Percentiles rank a stretch among this genome's conserved stretches.
Evolutionary conservation across 2,888 invertebrate genomes (phyloP).

Genomic region (Polyommatus icarus): DNA sequence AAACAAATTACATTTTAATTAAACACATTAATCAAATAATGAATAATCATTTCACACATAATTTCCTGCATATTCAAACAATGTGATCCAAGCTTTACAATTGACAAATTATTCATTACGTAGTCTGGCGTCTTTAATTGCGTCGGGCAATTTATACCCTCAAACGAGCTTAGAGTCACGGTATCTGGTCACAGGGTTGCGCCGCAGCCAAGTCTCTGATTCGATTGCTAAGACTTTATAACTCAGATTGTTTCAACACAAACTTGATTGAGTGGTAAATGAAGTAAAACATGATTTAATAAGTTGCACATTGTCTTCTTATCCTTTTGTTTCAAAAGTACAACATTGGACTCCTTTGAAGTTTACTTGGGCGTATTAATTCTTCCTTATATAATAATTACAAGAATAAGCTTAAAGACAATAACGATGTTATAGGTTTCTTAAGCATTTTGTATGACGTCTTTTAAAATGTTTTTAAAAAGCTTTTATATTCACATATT

Average conservation of each 20-base stretch:
- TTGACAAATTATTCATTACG: conserved; percentile 14
- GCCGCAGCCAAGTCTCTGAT: not conserved
- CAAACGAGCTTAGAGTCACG: conserved; percentile 25
- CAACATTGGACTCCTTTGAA: too few species aligned
- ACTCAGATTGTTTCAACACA: not conserved
- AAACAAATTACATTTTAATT: not conserved
- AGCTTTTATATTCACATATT: too few species aligned
- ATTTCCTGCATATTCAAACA: not conserved
- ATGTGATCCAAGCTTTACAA: not conserved
- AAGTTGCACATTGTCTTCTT: too few species aligned
- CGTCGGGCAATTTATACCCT: conserved; percentile 27
- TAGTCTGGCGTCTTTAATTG: conserved; percentile 26
- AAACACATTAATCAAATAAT: not conserved
- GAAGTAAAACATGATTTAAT: not conserved
- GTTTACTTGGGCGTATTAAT: too few species aligned
- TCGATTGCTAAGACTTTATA: not conserved
- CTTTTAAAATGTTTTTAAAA: too few species aligned
- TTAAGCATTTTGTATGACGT: too few species aligned
- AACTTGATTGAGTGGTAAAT: not conserved
- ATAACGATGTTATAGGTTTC: too few species aligned
- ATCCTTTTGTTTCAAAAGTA: too few species aligned
- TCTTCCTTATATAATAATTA: too few species aligned
- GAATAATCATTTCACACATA: not conserved
- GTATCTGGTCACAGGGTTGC: not conserved
- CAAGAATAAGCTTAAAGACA: too few species aligned